Conservation (phyloP, 92 coral and sea anemone genomes). For the Bergia sp. region DNA sequence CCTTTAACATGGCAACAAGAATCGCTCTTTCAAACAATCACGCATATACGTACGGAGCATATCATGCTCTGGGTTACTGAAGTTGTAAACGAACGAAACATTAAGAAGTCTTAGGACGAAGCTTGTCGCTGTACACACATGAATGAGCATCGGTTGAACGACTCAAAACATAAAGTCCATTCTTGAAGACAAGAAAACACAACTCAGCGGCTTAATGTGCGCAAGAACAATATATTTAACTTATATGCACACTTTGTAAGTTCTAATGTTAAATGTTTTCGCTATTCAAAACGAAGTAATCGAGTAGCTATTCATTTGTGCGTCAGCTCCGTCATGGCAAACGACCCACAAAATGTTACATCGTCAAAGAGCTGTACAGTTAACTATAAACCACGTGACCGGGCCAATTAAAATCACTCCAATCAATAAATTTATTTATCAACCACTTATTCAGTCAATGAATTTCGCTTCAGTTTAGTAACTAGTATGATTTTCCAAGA, state of each 20-base stretch:
- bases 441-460: neutral
- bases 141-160: neutral
- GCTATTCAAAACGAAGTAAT: too few species aligned
- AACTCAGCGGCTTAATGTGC: neutral
- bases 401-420: neutral
- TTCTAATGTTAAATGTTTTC: neutral
- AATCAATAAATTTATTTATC: neutral
- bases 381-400: too few species aligned
- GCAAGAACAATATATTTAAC: neutral
- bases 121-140: neutral
- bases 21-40: neutral
- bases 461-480: neutral
- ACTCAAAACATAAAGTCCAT: neutral
- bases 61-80: neutral
- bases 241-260: neutral
- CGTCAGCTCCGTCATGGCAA: too few species aligned
- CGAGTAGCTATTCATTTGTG: too few species aligned
- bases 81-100: neutral
- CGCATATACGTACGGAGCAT: neutral
- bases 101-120: neutral
- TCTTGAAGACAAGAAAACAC: neutral
- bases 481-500: too few species aligned
- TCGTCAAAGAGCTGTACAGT: too few species aligned
- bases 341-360: too few species aligned
- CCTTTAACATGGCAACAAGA: neutral